A percentile compares a stretch with the other conserved stretches of the same genome.
Conservation (phyloP, 2,888 invertebrate genomes). For the Tigriopus californicus region DNA sequence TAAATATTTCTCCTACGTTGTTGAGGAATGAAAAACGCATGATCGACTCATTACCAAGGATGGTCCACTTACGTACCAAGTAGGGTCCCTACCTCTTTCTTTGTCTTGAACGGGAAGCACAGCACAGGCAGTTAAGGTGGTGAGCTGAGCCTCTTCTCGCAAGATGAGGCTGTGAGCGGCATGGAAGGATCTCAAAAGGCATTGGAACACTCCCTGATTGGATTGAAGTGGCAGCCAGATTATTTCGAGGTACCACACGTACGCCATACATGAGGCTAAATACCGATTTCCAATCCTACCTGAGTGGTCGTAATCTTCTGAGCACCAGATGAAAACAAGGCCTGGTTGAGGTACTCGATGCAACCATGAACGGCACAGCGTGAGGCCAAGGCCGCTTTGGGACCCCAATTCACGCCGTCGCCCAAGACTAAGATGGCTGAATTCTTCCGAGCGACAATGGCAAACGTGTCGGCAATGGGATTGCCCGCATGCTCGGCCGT, state of each 20-base stretch:
- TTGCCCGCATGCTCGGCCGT: slow-evolving; percentile 42
- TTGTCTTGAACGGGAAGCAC: neutral
- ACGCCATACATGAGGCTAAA: no score
- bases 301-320: neutral
- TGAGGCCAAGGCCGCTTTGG: slow-evolving; percentile 63
- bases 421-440: slow-evolving; percentile 59
- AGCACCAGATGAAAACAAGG: slow-evolving; percentile 33
- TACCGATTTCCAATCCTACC: no score
- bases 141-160: slow-evolving; percentile 30
- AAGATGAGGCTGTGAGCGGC: slow-evolving; percentile 66
- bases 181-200: slow-evolving; percentile 56
- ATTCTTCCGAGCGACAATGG: slow-evolving; percentile 45
- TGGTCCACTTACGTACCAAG: no score
- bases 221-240: neutral
- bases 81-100: slow-evolving; percentile 16
- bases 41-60: no score
- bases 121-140: neutral
- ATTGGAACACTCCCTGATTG: slow-evolving; percentile 48
- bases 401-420: slow-evolving; percentile 83
- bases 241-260: no score
- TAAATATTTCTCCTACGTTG: slow-evolving; percentile 37
- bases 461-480: slow-evolving; percentile 74
- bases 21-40: no score
- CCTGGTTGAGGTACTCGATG: slow-evolving; percentile 57
- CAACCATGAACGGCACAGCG: slow-evolving; percentile 67